phyloP scores from a whole-genome alignment of 2,113 vertebrate species.

The Myocastor coypus region DNA sequence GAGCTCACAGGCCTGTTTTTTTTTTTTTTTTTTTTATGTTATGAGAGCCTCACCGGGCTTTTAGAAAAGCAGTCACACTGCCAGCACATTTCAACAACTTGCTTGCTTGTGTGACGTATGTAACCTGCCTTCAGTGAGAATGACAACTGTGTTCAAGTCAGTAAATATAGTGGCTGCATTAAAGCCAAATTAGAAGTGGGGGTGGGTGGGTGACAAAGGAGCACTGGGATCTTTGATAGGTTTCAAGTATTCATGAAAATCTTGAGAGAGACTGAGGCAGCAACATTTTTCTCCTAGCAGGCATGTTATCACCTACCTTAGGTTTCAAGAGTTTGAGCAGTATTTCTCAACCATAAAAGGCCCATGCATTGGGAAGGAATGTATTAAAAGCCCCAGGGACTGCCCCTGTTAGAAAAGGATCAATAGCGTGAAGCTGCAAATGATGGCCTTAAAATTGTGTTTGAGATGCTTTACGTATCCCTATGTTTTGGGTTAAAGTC shows the following conservation, averaged over 20 bases:
- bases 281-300: not conserved
- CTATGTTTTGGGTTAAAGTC: not conserved
- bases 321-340: not conserved
- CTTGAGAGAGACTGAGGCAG: not conserved
- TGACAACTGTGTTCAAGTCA: not conserved
- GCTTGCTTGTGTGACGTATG: not conserved
- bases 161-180: not conserved
- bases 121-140: not conserved
- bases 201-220: not conserved
- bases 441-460: not conserved
- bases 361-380: not conserved
- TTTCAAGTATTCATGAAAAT: not conserved
- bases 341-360: not conserved
- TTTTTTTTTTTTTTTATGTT: not conserved
- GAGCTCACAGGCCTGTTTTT: not conserved
- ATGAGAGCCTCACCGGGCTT: not conserved
- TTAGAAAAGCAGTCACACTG: not conserved
- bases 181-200: not conserved
- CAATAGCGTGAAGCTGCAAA: not conserved
- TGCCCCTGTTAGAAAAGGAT: not conserved
- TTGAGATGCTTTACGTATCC: not conserved
- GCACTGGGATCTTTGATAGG: not conserved
- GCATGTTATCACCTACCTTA: not conserved
- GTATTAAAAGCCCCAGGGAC: not conserved
- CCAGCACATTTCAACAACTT: not conserved